Percentiles rank a stretch among this genome's conserved stretches.
Evolutionary conservation across 2,797 vertebrate species (phyloP).

Genomic region (Syngnathus rostellatus): DNA sequence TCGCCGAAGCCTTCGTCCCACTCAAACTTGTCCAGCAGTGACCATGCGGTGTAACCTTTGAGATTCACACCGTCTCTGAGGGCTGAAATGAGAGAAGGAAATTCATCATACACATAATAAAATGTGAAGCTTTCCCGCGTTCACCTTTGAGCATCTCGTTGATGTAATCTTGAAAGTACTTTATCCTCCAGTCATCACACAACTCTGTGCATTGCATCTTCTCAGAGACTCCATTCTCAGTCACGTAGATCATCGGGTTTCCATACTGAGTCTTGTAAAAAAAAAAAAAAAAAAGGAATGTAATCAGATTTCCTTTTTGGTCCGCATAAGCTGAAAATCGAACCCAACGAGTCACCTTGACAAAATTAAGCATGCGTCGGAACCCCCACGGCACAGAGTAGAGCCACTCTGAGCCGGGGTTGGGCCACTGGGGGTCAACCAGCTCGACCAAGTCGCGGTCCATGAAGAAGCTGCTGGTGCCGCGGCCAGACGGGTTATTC

Average conservation of each 20-base stretch:
- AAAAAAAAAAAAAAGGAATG: slow-evolving; percentile 20
- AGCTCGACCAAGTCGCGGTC: slow-evolving; percentile 81
- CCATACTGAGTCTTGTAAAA: slow-evolving; percentile 79
- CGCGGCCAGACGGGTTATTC: slow-evolving; percentile 64
- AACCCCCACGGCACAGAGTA: slow-evolving; percentile 90
- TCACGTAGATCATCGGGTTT: slow-evolving; percentile 84
- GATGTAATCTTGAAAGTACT: slow-evolving; percentile 84
- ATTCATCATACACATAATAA: neutral
- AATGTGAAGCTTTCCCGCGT: neutral
- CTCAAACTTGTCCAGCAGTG: slow-evolving; percentile 90
- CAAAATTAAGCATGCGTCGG: slow-evolving; percentile 84
- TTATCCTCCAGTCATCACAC: slow-evolving; percentile 88
- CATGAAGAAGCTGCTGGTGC: slow-evolving; percentile 74
- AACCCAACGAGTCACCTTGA: slow-evolving; percentile 72
- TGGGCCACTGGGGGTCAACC: slow-evolving; percentile 85
- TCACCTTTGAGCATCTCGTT: slow-evolving; percentile 77
- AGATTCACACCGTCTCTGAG: slow-evolving; percentile 88
- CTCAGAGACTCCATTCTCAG: slow-evolving; percentile 88
- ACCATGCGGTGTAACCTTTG: slow-evolving; percentile 88
- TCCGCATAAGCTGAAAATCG: neutral
- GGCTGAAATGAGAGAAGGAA: slow-evolving; percentile 58
- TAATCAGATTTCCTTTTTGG: neutral
- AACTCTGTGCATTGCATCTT: slow-evolving; percentile 77
- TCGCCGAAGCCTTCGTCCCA: slow-evolving; percentile 90
- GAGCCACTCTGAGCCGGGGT: slow-evolving; percentile 82